phyloP scores from a whole-genome alignment of 1,140 invertebrate genomes.

The Meloidogyne chitwoodi region DNA sequence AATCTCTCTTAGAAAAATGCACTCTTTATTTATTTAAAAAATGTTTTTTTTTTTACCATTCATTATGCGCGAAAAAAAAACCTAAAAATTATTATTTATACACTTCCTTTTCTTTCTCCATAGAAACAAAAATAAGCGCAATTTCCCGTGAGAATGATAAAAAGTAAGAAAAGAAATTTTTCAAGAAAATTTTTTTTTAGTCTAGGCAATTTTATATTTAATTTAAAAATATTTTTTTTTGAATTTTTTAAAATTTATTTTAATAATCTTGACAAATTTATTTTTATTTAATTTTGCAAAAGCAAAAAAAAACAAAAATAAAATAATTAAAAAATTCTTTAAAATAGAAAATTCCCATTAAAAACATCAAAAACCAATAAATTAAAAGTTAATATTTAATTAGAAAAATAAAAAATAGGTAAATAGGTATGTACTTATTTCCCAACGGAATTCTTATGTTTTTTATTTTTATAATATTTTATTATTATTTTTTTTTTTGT shows the following conservation, averaged over 20 bases:
- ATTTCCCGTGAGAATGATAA: neutral
- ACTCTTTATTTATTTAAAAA: neutral
- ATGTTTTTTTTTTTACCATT: neutral
- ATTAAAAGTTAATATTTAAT: neutral
- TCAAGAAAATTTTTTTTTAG: slow-evolving; percentile 1
- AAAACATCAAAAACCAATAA: neutral
- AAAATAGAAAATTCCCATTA: neutral
- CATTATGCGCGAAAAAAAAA: too few species aligned
- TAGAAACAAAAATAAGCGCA: neutral
- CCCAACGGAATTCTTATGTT: neutral
- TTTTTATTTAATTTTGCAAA: neutral
- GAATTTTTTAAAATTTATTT: too few species aligned
- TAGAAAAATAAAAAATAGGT: neutral
- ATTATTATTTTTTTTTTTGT: neutral
- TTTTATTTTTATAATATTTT: neutral
- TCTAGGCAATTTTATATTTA: neutral
- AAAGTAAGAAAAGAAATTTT: neutral
- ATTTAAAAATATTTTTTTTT: neutral
- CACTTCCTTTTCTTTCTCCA: neutral
- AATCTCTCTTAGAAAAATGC: too few species aligned
- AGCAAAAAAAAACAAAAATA: neutral
- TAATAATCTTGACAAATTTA: neutral
- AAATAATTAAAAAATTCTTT: neutral
- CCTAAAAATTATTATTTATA: too few species aligned
- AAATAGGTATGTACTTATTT: neutral